These are phyloP conservation scores for Tyto alba DNA, from an alignment of 2,113 vertebrate species.

Conservation along the genomic window DNA sequence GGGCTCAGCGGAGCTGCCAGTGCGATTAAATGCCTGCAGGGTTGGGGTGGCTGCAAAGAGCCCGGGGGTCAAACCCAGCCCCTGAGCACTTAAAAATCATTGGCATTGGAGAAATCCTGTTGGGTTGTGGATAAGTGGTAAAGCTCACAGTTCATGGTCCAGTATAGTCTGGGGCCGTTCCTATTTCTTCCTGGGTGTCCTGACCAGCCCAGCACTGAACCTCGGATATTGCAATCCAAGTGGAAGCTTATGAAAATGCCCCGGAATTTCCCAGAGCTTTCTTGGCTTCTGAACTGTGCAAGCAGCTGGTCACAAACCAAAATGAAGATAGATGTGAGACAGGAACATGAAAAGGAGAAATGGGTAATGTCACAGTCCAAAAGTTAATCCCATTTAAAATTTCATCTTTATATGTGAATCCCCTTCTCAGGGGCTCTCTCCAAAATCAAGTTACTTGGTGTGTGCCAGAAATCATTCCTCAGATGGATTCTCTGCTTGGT, in stretches of 20 bases:
- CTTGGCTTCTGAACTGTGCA: neutral
- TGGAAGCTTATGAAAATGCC: neutral
- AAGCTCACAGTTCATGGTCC: neutral
- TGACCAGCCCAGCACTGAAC: neutral
- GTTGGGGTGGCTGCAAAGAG: neutral
- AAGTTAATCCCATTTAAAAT: conserved; percentile 37
- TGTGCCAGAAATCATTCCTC: conserved; percentile 24
- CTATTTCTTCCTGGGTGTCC: neutral
- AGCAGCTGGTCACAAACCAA: neutral
- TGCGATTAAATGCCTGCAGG: neutral
- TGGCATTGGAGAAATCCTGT: neutral
- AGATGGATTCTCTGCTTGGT: neutral
- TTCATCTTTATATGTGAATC: conserved; percentile 1
- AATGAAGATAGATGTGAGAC: neutral
- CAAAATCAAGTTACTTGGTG: neutral
- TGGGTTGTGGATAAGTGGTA: neutral
- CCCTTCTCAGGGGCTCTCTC: neutral
- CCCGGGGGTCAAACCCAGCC: neutral
- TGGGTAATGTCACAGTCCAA: neutral
- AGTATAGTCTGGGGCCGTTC: neutral
- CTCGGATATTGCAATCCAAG: neutral
- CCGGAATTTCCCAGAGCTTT: neutral
- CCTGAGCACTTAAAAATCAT: neutral
- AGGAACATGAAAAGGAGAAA: neutral
- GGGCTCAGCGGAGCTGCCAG: neutral